Evolutionary conservation across 2,113 vertebrate species (phyloP).

Genomic region (Ellobius talpinus): DNA sequence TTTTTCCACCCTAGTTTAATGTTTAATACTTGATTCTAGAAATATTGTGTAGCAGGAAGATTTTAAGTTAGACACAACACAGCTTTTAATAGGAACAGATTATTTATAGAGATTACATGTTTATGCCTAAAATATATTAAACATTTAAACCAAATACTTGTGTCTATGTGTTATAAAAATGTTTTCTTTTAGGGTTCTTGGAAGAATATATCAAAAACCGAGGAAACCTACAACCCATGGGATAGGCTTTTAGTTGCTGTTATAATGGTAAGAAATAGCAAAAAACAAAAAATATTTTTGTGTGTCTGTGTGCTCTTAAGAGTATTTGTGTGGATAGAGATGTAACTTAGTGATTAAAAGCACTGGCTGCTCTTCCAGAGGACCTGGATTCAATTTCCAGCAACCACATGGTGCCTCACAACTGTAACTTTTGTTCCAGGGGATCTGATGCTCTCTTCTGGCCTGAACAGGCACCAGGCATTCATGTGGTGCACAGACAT

Average conservation of each 20-base stretch:
- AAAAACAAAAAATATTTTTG: neutral
- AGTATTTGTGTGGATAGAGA: neutral
- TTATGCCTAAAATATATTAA: neutral
- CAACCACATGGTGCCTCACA: neutral
- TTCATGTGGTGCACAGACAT: neutral
- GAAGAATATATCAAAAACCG: conserved; percentile 86
- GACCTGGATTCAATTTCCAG: neutral
- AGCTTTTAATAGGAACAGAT: conserved; percentile 12
- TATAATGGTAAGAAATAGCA: conserved; percentile 88
- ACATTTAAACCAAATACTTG: conserved; percentile 4
- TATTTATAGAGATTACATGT: conserved; percentile 1
- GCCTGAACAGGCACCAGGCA: neutral
- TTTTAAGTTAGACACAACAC: conserved; percentile 31
- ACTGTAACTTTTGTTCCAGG: neutral
- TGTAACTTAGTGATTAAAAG: neutral
- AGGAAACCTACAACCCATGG: conserved; percentile 87
- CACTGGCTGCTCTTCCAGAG: neutral
- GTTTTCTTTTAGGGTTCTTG: conserved; percentile 84
- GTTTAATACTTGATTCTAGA: neutral
- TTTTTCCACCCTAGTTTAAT: neutral
- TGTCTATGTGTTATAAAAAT: neutral
- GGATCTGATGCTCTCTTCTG: neutral
- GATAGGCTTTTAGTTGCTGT: conserved; percentile 92
- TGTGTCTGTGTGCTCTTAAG: conserved; percentile 11
- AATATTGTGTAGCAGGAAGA: neutral